A percentile compares a stretch with the other conserved stretches of the same genome.
Conservation (phyloP, 2,888 invertebrate species). For the Metellina segmentata region DNA sequence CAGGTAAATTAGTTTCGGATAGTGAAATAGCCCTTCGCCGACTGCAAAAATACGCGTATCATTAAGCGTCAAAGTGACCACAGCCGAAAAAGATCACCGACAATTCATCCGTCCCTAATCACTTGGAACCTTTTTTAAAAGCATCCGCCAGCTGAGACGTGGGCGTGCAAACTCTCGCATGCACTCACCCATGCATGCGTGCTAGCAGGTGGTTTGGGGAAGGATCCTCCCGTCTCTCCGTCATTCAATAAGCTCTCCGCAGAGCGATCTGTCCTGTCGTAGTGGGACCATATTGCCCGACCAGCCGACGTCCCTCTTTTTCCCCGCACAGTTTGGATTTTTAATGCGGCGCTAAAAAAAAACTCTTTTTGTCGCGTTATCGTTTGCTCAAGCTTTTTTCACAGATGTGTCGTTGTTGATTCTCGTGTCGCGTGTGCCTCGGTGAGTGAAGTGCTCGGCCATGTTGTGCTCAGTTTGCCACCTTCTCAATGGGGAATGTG, state of each 20-base stretch:
- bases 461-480: constrained; percentile 71
- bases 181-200: constrained; percentile 29
- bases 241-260: not conserved
- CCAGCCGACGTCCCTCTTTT: constrained; percentile 7
- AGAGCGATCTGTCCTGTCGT: constrained; percentile 14
- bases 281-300: constrained; percentile 32
- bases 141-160: constrained; percentile 45
- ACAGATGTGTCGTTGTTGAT: not conserved
- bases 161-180: constrained; percentile 18
- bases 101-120: not conserved
- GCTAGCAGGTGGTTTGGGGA: constrained; percentile 65
- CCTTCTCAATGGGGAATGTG: constrained; percentile 26
- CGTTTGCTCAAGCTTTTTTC: constrained; percentile 15
- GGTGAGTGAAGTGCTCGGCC: constrained; percentile 34
- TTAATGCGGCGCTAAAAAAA: not conserved
- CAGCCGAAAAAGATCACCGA: not conserved
- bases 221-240: constrained; percentile 4
- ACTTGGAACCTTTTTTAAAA: not conserved
- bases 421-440: constrained; percentile 6
- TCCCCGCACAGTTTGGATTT: constrained; percentile 21
- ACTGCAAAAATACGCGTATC: not conserved
- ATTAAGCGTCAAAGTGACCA: constrained; percentile 14
- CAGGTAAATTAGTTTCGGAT: not conserved
- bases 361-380: not conserved
- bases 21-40: too few species aligned